Evolutionary conservation across 2,113 vertebrate species (phyloP).

Genomic region (Podilymbus podiceps): DNA sequence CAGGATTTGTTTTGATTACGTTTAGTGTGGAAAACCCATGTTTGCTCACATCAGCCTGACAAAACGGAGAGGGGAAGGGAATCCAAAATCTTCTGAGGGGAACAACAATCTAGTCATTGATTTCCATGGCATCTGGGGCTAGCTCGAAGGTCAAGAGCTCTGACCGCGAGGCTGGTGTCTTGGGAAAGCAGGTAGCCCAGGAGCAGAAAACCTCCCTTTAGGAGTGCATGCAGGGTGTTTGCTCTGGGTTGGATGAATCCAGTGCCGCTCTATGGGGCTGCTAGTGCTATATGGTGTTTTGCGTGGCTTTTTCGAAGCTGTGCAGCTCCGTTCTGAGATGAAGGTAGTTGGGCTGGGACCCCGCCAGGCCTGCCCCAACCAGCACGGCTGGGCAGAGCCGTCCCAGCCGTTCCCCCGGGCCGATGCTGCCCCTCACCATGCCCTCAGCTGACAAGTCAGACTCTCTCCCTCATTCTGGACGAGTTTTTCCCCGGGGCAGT

Average conservation of each 20-base stretch:
- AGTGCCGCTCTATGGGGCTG: neutral
- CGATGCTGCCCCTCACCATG: neutral
- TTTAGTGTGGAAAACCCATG: slow-evolving; percentile 7
- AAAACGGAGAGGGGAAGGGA: neutral
- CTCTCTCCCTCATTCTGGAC: neutral
- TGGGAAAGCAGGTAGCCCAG: neutral
- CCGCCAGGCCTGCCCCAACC: neutral
- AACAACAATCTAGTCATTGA: neutral
- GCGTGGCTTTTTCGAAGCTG: neutral
- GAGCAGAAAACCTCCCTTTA: neutral
- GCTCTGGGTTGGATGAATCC: neutral
- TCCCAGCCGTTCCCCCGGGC: neutral
- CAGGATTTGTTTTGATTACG: slow-evolving; percentile 42
- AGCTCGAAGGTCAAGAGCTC: neutral
- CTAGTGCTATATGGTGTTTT: neutral
- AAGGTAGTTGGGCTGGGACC: neutral
- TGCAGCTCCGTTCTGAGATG: neutral
- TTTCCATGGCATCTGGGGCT: neutral
- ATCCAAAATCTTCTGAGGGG: neutral
- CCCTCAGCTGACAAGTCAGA: neutral
- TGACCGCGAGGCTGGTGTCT: neutral
- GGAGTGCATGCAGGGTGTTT: neutral
- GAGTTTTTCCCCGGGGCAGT: neutral
- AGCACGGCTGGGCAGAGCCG: neutral
- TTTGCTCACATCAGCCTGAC: neutral